Base-by-base conservation (phyloP, 1,140 invertebrate genomes). In the Trachelipus rathkii region DNA sequence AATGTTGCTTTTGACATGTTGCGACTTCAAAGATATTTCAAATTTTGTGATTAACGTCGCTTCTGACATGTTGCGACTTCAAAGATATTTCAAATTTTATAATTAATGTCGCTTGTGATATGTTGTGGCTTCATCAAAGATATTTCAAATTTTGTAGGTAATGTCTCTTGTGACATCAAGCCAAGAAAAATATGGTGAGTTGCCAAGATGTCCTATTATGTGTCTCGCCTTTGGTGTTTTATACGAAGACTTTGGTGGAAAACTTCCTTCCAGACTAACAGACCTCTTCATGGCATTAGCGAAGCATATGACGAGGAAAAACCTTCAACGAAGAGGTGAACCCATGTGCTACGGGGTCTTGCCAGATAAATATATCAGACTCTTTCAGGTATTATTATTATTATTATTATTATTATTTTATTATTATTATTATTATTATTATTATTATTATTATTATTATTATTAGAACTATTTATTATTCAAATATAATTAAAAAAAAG, bases 191-290 rank as follows among this genome's bases (percentile, higher is more conserved):
- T 81, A 81, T 69, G 77, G 84, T 7, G 77, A 86, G n/a, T 82
- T 88, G 23, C 86, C 86, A 2, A 85, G 86, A 74, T 87, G 87
- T 81, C 88, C 88, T 11, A 84, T 88, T 0, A 87, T 88, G 76
- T 89, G 88, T 84, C 83, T 88, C 23, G 84, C 87, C 78, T 83
- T 88, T 15, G 88, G 87, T 75, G 84, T 85, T 24, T 84, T 88
- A 0, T 88, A 86, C 75, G 86, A 88, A 81, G 86, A 85, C 69
- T 83, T 82, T 7, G 83, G 82, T 21, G 84, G 84, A 21, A 82
- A 82, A 24, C 71, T 81, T 10, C 80, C 80, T 13, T 81, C 80
- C 0, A 71, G 80, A 13, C 71, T 81, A 21, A 81, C 80, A 1
- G 80, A 81, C 72, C 71, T 81, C 71, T 81, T 75, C 75, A 77